Base-by-base conservation (phyloP, 2,888 invertebrate species). In the Eumacrocentrus americanus region DNA sequence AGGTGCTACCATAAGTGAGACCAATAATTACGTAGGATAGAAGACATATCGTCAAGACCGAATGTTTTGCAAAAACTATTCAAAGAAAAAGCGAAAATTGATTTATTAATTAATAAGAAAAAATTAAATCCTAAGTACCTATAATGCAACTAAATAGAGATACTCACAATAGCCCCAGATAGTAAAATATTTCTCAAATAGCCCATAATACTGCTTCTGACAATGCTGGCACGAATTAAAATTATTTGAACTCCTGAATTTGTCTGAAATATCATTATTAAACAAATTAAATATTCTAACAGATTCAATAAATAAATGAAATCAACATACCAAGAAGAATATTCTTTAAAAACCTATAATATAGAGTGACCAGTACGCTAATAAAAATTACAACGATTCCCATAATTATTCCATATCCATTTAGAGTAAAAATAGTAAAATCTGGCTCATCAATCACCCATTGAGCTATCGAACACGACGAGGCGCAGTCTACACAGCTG, bases 401-500 rank as follows among this genome's bases (percentile, higher is more conserved):
- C 3, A 84, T 78, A 48, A 88, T 83, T 65, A 92, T 86, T 34
- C 89, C 85, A 23, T 83, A 81, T 11, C 89, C 89, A 70, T 89
- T 87, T 0, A 90, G 77, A 2, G 84, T 84, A 3, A 85, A 77
- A 51, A 93, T 85, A 6, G 82, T 81, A 72, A 87, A 89, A 1
- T 80, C 73, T 1, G 72, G 66, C 18, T 83, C 82, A 1, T 81
- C 62, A 0, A 70, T 70, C 1, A 75, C 50, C 11, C 87, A 84
- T 64, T 81, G 75, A 3, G 82, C 81, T 12, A 80, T 58, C 0
- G 88, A 85, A 72, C 94, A 94, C 2, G 86, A 85, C 1, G 75
- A 74, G 0, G 82, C 72, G 72, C 92, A 93, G 73, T 93, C 93
- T 34, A 91, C 85, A 77, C 94, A 94, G 70, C 91, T 89, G 77